These are phyloP conservation scores for Apis cerana DNA, from an alignment of 1,140 invertebrate genomes.

Conservation along the genomic window DNA sequence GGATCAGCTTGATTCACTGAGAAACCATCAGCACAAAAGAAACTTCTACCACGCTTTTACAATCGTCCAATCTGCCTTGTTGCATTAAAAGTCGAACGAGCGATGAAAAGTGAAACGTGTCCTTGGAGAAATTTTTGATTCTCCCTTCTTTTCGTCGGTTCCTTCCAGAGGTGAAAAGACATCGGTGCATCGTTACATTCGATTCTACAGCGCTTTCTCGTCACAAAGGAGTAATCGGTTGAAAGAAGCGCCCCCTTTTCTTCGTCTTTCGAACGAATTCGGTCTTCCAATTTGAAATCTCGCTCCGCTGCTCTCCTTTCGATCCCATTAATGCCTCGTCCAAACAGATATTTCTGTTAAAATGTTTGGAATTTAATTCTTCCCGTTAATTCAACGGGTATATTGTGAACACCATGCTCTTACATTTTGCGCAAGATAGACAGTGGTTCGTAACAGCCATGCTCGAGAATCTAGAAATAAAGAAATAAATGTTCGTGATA, in stretches of 20 bases:
- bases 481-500: no score
- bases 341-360: neutral
- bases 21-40: neutral
- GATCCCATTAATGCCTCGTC: no score
- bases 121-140: neutral
- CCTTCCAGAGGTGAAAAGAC: neutral
- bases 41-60: neutral
- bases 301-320: neutral
- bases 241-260: no score
- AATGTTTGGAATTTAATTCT: neutral
- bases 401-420: neutral
- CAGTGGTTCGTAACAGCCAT: no score
- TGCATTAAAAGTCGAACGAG: no score
- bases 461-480: no score
- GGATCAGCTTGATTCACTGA: neutral
- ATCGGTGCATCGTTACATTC: neutral
- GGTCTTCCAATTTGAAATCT: neutral
- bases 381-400: neutral
- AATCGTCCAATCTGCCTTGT: no score
- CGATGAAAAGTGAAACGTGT: no score
- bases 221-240: conserved; percentile 8
- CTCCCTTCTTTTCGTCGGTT: neutral
- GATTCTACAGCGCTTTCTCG: neutral
- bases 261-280: neutral
- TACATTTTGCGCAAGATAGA: neutral